Percentiles rank a stretch among this genome's conserved stretches.
Conservation (phyloP, 2,797 vertebrate species). For the Sebastes jordani region DNA sequence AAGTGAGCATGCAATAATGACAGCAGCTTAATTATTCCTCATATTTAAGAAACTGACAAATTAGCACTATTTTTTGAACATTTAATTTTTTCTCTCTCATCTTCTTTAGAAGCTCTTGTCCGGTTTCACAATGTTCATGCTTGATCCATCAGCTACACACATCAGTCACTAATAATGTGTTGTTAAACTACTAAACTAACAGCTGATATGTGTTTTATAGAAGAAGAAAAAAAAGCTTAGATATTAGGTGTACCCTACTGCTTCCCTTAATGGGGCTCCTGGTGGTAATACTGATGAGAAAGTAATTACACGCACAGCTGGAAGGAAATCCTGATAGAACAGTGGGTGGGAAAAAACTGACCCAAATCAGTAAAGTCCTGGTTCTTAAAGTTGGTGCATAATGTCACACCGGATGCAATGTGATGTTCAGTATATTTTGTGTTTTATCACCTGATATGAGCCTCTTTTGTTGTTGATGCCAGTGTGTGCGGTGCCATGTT, state of each 20-base stretch:
- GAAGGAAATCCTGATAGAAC: slow-evolving; percentile 73
- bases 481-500: background rate
- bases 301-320: slow-evolving; percentile 77
- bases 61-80: background rate
- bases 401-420: background rate
- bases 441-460: background rate
- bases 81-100: background rate
- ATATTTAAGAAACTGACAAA: background rate
- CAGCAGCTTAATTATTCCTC: background rate
- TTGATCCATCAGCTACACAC: background rate
- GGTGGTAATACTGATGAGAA: slow-evolving; percentile 75
- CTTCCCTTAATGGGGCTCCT: slow-evolving; percentile 65
- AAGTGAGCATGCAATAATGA: background rate
- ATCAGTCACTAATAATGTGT: background rate
- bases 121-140: background rate
- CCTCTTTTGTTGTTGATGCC: background rate
- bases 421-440: background rate
- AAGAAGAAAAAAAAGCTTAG: background rate
- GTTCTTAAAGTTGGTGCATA: background rate
- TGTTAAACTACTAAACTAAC: background rate
- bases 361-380: slow-evolving; percentile 3
- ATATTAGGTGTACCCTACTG: slow-evolving; percentile 43
- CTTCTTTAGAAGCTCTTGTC: background rate
- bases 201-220: background rate
- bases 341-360: slow-evolving; percentile 32